A percentile compares a stretch with the other conserved stretches of the same genome.
Conservation (phyloP, 2,888 invertebrate species). For the Apomyelois bistriatella region DNA sequence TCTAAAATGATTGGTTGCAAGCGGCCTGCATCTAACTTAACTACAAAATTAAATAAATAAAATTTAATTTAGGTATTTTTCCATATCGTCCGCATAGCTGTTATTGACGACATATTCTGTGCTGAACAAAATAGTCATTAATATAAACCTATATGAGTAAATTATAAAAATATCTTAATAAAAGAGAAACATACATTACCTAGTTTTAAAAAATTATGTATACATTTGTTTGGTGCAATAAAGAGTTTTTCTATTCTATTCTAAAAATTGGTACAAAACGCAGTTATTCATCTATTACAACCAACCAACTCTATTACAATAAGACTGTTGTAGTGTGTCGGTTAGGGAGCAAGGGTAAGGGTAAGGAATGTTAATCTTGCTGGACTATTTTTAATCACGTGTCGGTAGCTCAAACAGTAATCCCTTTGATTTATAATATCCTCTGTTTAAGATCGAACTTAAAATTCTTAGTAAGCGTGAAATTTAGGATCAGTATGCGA, state of each 20-base stretch:
- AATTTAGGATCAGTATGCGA: conserved; percentile 3
- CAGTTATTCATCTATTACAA: neutral
- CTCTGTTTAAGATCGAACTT: conserved; percentile 2
- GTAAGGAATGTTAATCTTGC: conserved; percentile 24
- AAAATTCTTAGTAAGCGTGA: neutral
- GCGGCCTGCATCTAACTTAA: too few relatives aligned
- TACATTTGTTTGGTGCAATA: too few relatives aligned
- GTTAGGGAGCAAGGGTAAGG: conserved; percentile 13
- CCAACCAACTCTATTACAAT: neutral
- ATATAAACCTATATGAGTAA: too few relatives aligned
- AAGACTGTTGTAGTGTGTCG: conserved; percentile 3
- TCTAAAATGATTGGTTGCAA: too few relatives aligned
- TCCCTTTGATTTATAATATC: conserved; percentile 11
- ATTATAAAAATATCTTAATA: too few relatives aligned
- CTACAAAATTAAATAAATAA: too few relatives aligned
- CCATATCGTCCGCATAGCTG: too few relatives aligned
- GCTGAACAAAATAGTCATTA: too few relatives aligned
- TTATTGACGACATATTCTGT: too few relatives aligned
- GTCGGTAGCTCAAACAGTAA: neutral
- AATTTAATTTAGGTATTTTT: too few relatives aligned
- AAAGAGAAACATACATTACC: too few relatives aligned
- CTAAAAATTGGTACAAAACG: neutral
- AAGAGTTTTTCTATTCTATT: neutral
- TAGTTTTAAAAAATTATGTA: too few relatives aligned
- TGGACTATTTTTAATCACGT: conserved; percentile 23